These are phyloP conservation scores for Probosciger aterrimus DNA, from an alignment of 2,113 vertebrate genomes.

Conservation along the genomic window DNA sequence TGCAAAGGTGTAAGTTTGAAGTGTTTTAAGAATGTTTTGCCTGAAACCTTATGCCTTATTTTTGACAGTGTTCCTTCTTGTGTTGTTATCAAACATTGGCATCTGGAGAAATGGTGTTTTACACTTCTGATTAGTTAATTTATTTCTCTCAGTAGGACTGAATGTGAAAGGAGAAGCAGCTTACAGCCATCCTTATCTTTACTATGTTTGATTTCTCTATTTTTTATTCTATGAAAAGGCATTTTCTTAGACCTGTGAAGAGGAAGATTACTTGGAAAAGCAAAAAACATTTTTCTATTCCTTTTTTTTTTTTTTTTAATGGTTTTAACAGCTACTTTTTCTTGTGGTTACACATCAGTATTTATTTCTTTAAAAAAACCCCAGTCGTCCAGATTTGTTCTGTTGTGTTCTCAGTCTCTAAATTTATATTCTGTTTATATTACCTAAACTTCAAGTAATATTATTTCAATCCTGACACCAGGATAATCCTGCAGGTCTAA, in stretches of 20 bases:
- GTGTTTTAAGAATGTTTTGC: not conserved
- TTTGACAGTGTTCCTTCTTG: not conserved
- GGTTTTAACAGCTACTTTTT: not conserved
- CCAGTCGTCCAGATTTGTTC: not conserved
- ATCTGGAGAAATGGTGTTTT: not conserved
- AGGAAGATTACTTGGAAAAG: not conserved
- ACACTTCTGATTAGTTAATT: not conserved
- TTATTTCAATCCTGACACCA: not conserved
- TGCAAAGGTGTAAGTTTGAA: not conserved
- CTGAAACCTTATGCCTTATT: not conserved
- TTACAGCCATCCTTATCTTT: not conserved
- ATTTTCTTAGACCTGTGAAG: not conserved
- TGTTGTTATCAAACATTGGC: not conserved
- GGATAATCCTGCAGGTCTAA: not conserved
- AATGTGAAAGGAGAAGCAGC: not conserved
- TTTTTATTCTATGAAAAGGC: not conserved
- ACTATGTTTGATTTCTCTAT: not conserved
- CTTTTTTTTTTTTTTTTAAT: not conserved
- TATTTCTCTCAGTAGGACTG: not conserved
- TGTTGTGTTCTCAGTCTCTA: not conserved
- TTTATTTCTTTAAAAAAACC: not conserved
- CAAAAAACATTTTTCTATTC: not conserved
- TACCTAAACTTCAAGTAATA: not conserved
- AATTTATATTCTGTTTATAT: not conserved
- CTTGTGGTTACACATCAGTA: not conserved